These are phyloP conservation scores for Orius insidiosus DNA, from an alignment of 1,140 invertebrate genomes.

Conservation along the genomic window DNA sequence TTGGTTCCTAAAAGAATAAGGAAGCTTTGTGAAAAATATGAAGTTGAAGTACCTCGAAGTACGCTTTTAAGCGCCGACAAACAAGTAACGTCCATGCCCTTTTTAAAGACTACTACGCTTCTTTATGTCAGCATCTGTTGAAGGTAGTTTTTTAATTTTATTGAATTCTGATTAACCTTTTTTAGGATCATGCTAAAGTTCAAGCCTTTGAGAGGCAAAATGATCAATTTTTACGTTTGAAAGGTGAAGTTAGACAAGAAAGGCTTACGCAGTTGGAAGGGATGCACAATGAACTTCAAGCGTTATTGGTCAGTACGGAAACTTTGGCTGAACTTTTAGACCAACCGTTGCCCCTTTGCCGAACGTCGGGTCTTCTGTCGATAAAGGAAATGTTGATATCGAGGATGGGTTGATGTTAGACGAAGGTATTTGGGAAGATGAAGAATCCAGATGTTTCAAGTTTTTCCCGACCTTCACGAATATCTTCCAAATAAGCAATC, in stretches of 20 bases:
- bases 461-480: slow-evolving; percentile 79
- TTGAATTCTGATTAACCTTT: background rate
- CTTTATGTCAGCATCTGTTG: slow-evolving; percentile 67
- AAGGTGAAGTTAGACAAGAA: slow-evolving; percentile 22
- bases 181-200: slow-evolving; percentile 20
- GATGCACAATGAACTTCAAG: slow-evolving; percentile 18
- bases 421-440: slow-evolving; percentile 65
- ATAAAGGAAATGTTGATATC: slow-evolving; percentile 49
- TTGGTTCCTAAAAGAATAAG: slow-evolving; percentile 49
- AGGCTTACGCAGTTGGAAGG: slow-evolving; percentile 20
- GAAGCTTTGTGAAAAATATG: slow-evolving; percentile 39
- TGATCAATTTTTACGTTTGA: slow-evolving; percentile 21
- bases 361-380: slow-evolving; percentile 31
- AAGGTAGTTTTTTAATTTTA: too few relatives aligned
- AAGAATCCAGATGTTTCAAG: slow-evolving; percentile 86
- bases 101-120: slow-evolving; percentile 76
- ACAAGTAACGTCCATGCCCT: slow-evolving; percentile 72
- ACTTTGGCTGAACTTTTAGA: slow-evolving; percentile 21
- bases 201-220: slow-evolving; percentile 22
- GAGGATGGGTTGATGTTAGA: slow-evolving; percentile 31
- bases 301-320: slow-evolving; percentile 17
- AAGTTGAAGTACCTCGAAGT: slow-evolving; percentile 46
- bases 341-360: slow-evolving; percentile 19
- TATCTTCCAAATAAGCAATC: slow-evolving; percentile 54
- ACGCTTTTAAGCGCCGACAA: slow-evolving; percentile 67